Base-by-base conservation (phyloP, 2,888 invertebrate species). In the Hemistola chrysoprasaria region DNA sequence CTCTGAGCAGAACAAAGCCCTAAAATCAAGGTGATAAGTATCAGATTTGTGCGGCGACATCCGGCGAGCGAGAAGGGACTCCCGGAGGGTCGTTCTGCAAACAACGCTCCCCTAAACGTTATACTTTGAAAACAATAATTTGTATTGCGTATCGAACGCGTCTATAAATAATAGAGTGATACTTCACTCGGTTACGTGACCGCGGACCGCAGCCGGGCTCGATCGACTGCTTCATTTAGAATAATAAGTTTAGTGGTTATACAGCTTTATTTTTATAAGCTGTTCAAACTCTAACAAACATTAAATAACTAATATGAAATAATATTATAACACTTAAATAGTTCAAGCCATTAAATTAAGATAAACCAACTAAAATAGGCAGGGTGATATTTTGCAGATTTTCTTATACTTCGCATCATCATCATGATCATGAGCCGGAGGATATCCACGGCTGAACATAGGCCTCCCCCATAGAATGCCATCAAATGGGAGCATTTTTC, bases 41-140 rank as follows among this genome's bases (percentile, higher is more conserved):
- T 65, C 65, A 74, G 64, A 76, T 72, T 84, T 62, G 72, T 52
- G 45, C 51, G 57, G 64, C 62, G 37, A 28, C 33, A 36, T 33
- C 38, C 29, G 40, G 44, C 51, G 52, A 56, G 47, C 47, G 53
- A 54, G 56, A 49, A 58, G 72, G 69, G 70, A 61, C 61, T 66
- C 72, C 77, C 77, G 47, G 73, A 82, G 88, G 88, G 88, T 84
- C 81, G 81, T 73, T 84, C 70, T 64, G 76, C 84, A 87, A 88
- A 88, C 88, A 87, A 73, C 72, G 76, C 78, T 81, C 86, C 88
- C 88, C 86, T 86, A 85, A 87, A 86, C 85, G 86, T 85, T 87
- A 88, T 88, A 88, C 88, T 88, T 88, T 87, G 88, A 88, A 87
- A 88, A 88, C 87, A 88, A 88, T 87, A 87, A 88, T 88, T 88